phyloP scores from a whole-genome alignment of 2,888 invertebrate genomes.

The Clepsis dumicolana region DNA sequence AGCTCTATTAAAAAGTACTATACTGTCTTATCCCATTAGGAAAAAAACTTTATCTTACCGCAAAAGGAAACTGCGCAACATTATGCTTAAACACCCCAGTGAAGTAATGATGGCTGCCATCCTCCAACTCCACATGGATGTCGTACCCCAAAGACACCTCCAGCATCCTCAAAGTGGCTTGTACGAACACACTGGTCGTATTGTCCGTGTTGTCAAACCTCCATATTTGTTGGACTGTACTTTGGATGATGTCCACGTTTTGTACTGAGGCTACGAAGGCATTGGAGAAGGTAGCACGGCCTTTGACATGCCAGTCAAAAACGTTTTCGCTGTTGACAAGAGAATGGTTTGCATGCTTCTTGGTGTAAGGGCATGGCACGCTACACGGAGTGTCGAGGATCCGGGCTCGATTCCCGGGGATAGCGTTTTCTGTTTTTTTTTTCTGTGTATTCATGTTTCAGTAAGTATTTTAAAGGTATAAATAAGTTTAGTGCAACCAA shows the following conservation, averaged over 20 bases:
- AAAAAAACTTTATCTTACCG: constrained; percentile 16
- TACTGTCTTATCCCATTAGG: no score
- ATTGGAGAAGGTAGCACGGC: constrained; percentile 59
- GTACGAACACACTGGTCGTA: constrained; percentile 23
- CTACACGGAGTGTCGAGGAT: no score
- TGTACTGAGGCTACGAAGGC: constrained; percentile 68
- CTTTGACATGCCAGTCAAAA: constrained; percentile 51
- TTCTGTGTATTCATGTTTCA: no score
- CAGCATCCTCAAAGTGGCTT: constrained; percentile 29
- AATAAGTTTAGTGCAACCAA: no score
- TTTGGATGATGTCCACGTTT: constrained; percentile 56
- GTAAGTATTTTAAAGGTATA: no score
- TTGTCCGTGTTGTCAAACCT: constrained; percentile 45
- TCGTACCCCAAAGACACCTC: constrained; percentile 32
- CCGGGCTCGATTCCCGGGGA: no score
- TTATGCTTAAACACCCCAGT: constrained; percentile 31
- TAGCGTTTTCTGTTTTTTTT: no score
- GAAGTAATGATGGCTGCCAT: constrained; percentile 26
- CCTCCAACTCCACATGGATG: constrained; percentile 9
- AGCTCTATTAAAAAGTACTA: no score
- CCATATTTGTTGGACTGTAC: constrained; percentile 65
- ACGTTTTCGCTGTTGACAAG: constrained; percentile 59
- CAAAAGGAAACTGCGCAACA: constrained; percentile 30
- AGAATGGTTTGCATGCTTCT: no score
- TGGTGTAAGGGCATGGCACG: no score